A percentile compares a stretch with the other conserved stretches of the same genome.
Conservation (phyloP, 2,797 vertebrate species). For the Hypotaenidia okinawae region DNA sequence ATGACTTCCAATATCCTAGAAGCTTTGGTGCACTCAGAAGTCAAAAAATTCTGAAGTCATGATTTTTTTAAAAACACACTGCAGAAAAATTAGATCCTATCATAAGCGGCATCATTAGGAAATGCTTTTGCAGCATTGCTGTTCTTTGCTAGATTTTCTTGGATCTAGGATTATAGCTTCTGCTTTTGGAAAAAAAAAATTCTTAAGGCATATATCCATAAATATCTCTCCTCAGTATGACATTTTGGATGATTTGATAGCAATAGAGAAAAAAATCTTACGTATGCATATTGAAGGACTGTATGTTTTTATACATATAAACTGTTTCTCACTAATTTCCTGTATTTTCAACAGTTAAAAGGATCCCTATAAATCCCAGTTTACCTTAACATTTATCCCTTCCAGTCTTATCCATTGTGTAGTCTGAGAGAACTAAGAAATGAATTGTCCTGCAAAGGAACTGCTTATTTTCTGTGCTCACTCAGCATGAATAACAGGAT, state of each 20-base stretch:
- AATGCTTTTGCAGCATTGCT: neutral
- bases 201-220: neutral
- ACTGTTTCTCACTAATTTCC: neutral
- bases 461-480: neutral
- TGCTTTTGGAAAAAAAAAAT: neutral
- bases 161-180: neutral
- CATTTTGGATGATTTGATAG: neutral
- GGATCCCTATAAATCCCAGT: neutral
- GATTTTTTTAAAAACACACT: neutral
- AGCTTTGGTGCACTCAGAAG: neutral
- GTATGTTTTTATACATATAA: neutral
- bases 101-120: neutral
- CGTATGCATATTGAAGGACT: neutral
- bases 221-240: neutral
- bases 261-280: neutral
- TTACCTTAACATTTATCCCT: neutral
- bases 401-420: neutral
- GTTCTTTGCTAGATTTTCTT: neutral
- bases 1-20: neutral
- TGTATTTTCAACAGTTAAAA: neutral
- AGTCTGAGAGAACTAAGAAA: conserved; percentile 32
- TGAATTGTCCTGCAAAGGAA: neutral
- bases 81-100: neutral
- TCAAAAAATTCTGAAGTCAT: neutral
- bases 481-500: neutral